Conservation (phyloP, 2,888 invertebrate genomes). For the Machimus atricapillus region DNA sequence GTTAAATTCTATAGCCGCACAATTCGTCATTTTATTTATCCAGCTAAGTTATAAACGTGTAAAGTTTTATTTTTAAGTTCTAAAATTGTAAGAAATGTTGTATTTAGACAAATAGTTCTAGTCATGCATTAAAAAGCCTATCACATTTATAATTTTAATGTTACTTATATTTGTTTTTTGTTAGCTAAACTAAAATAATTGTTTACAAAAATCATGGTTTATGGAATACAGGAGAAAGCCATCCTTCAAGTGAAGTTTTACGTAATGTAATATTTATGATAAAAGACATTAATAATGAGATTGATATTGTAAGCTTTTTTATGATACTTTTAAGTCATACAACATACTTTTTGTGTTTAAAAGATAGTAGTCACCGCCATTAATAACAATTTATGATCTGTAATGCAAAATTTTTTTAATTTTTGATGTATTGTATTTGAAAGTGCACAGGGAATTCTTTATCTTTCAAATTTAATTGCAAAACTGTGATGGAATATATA, state of each 20-base stretch:
- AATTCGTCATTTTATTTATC: not conserved
- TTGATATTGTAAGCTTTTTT: conserved; percentile 21
- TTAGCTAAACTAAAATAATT: not conserved
- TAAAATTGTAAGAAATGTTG: not conserved
- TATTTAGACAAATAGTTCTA: not conserved
- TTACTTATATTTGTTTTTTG: not conserved
- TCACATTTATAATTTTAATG: not conserved
- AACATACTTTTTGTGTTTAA: not conserved
- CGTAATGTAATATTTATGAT: not conserved
- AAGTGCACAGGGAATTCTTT: not conserved
- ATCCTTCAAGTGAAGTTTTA: not conserved
- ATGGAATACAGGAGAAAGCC: not conserved
- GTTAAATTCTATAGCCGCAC: not conserved
- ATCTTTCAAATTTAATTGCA: not conserved
- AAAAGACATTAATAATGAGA: conserved; percentile 6
- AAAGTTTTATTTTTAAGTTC: not conserved
- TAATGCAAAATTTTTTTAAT: not conserved
- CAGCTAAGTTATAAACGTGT: not conserved
- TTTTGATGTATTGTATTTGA: not conserved
- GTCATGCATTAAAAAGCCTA: not conserved
- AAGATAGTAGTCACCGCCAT: not conserved
- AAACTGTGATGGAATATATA: not conserved
- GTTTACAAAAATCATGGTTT: not conserved
- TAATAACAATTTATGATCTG: not conserved
- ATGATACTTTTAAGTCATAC: conserved; percentile 2